phyloP scores from a whole-genome alignment of 2,113 vertebrate genomes.

The Arizona elegans region DNA sequence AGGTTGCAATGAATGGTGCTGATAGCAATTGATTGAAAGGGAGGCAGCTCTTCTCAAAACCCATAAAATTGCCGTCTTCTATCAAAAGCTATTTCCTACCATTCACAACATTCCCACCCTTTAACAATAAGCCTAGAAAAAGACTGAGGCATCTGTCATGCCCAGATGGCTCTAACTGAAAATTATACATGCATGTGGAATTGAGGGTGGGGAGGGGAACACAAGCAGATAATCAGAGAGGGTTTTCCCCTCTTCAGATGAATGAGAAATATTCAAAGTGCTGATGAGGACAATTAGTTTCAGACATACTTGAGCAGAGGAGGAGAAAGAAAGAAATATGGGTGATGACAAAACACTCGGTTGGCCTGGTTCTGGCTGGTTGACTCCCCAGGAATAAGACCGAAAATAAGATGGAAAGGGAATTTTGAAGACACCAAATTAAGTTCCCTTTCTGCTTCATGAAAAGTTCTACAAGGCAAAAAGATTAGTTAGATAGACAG shows the following conservation, averaged over 20 bases:
- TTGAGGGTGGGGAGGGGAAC: conserved; percentile 56
- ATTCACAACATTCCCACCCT: conserved; percentile 60
- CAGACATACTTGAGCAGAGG: conserved; percentile 8
- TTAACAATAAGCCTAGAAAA: conserved; percentile 64
- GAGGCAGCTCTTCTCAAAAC: conserved; percentile 53
- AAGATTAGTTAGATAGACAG: not conserved
- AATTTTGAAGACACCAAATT: not conserved
- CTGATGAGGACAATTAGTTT: conserved; percentile 24
- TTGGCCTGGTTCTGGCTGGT: not conserved
- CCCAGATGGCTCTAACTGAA: conserved; percentile 65
- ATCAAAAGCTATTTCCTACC: conserved; percentile 63
- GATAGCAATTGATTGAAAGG: conserved; percentile 56
- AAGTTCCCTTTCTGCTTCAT: not conserved
- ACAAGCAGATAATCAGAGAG: conserved; percentile 41
- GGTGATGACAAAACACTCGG: not conserved
- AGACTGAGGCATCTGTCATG: conserved; percentile 63
- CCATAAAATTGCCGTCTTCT: conserved; percentile 58
- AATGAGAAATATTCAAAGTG: conserved; percentile 37
- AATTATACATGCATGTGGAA: conserved; percentile 9
- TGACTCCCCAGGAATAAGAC: not conserved
- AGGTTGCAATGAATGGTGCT: conserved; percentile 46
- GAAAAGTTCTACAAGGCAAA: not conserved
- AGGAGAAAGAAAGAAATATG: not conserved
- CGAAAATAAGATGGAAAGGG: not conserved
- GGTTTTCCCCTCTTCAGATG: conserved; percentile 9